Conservation (phyloP, 2,113 vertebrate genomes). For the Phylloscopus whistleri region DNA sequence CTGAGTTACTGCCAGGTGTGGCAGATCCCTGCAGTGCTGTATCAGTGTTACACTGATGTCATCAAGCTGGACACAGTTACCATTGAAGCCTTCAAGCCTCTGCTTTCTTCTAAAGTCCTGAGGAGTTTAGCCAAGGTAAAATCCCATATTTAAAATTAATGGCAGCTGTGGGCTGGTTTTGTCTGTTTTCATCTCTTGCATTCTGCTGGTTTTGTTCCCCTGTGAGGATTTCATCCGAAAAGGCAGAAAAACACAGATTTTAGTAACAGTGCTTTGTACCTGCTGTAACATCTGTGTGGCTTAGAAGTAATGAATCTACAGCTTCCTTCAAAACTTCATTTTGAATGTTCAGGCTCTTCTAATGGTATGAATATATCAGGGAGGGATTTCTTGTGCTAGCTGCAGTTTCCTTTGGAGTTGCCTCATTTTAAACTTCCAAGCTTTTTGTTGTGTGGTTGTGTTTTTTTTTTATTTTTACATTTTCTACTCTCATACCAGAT, state of each 20-base stretch:
- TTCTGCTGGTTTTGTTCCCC: neutral
- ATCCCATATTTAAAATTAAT: neutral
- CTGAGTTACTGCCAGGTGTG: slow-evolving; percentile 90
- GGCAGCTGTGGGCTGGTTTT: neutral
- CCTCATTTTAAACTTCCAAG: neutral
- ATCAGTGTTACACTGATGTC: slow-evolving; percentile 90
- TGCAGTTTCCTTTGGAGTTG: neutral
- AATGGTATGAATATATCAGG: neutral
- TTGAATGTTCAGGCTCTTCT: neutral
- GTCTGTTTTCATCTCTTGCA: neutral
- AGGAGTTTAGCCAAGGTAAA: slow-evolving; percentile 82
- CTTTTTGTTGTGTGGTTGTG: neutral
- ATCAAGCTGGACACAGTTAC: slow-evolving; percentile 83
- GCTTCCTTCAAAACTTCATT: neutral
- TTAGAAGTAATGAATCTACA: neutral
- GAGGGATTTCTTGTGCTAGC: neutral
- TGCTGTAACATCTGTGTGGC: neutral
- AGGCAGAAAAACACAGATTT: neutral
- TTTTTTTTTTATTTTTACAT: neutral
- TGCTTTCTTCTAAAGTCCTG: slow-evolving; percentile 71
- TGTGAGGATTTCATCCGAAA: neutral
- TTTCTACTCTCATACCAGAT: neutral
- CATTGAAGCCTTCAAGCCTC: slow-evolving; percentile 84
- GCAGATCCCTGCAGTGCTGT: slow-evolving; percentile 80
- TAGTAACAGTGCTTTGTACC: neutral